phyloP scores from a whole-genome alignment of 2,888 invertebrate genomes.

The Amphipoea lucens region DNA sequence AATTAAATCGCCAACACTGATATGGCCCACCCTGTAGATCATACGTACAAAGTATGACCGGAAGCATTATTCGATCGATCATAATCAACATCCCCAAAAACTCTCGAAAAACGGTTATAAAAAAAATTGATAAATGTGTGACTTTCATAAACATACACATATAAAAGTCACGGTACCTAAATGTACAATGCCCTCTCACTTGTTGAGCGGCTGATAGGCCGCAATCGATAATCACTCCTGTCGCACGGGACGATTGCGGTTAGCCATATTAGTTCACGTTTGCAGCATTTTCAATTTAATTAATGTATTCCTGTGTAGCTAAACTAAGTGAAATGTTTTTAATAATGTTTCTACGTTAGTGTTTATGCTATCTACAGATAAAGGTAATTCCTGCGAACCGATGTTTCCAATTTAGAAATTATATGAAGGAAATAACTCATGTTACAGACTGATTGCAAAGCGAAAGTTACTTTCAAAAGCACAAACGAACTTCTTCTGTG shows the following conservation, averaged over 20 bases:
- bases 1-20: no score
- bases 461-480: not conserved
- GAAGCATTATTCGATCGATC: not conserved
- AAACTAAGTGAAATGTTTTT: not conserved
- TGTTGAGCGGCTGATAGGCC: constrained; percentile 66
- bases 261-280: constrained; percentile 44
- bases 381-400: not conserved
- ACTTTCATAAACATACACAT: not conserved
- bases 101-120: not conserved
- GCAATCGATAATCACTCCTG: constrained; percentile 65
- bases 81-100: not conserved
- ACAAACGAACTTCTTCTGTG: not conserved
- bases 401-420: not conserved
- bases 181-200: constrained; percentile 58
- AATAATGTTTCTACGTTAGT: not conserved
- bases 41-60: not conserved
- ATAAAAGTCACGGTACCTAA: constrained; percentile 2
- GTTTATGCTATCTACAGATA: not conserved
- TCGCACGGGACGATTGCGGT: constrained; percentile 46
- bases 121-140: constrained; percentile 26
- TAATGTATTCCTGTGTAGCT: constrained; percentile 22
- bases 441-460: not conserved
- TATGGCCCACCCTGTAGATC: no score
- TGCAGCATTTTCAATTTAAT: constrained; percentile 31
- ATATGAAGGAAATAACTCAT: constrained; percentile 2